These are phyloP conservation scores for Mirza zaza DNA, from an alignment of 2,113 vertebrate species.

Conservation along the genomic window DNA sequence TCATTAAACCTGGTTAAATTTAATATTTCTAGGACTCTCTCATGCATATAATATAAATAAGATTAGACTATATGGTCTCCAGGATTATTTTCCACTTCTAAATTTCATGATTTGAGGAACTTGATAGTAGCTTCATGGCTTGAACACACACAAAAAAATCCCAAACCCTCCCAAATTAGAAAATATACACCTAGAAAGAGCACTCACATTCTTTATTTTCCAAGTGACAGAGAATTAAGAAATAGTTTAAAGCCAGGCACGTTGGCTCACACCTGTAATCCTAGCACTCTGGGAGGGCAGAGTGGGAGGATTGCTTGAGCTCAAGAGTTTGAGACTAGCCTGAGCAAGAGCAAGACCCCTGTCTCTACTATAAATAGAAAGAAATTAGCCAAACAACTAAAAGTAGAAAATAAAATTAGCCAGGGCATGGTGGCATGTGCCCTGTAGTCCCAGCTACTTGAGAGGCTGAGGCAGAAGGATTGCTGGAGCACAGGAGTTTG, in stretches of 20 bases:
- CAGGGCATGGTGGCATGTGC: too few relatives aligned
- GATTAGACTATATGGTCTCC: background rate
- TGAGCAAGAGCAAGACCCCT: too few relatives aligned
- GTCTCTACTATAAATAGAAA: too few relatives aligned
- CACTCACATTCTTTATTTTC: background rate
- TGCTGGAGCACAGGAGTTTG: too few relatives aligned
- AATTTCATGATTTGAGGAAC: background rate
- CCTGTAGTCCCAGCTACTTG: too few relatives aligned
- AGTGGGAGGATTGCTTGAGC: too few relatives aligned
- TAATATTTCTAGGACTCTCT: background rate
- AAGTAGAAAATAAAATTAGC: too few relatives aligned
- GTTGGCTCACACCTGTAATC: too few relatives aligned
- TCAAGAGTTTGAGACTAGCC: too few relatives aligned
- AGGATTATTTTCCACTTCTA: background rate
- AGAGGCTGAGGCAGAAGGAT: too few relatives aligned
- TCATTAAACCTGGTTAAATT: background rate
- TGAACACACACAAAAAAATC: background rate
- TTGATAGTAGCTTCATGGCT: background rate
- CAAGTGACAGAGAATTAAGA: background rate
- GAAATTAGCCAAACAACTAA: too few relatives aligned
- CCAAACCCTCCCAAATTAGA: background rate
- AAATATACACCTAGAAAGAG: background rate
- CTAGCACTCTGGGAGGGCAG: too few relatives aligned
- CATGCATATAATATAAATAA: background rate
- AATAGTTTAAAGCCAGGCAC: background rate